Evolutionary conservation across 2,797 vertebrate genomes (phyloP).

Genomic region (Zenarchopterus dispar): DNA sequence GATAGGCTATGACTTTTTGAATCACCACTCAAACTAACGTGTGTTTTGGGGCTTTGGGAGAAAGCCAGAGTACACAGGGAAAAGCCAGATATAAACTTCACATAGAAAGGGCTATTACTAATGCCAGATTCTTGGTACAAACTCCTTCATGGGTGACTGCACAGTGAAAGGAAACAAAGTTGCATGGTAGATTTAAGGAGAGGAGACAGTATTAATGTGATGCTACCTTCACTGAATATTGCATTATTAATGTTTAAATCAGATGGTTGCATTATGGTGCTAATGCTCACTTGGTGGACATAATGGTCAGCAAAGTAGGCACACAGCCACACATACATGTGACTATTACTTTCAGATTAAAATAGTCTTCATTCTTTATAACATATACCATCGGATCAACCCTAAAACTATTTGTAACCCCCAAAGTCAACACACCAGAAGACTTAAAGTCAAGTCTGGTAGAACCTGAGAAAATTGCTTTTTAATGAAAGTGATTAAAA

Average conservation of each 20-base stretch:
- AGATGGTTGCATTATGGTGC: constrained; percentile 43
- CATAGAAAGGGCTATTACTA: no score
- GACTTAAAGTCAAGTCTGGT: not conserved
- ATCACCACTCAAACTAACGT: no score
- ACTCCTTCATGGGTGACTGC: constrained; percentile 57
- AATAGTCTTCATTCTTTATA: no score
- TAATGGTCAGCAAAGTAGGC: constrained; percentile 27
- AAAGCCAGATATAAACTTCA: not conserved
- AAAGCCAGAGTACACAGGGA: not conserved
- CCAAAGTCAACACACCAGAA: no score
- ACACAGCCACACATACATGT: not conserved
- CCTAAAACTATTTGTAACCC: no score
- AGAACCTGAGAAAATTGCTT: not conserved
- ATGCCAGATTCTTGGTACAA: constrained; percentile 5
- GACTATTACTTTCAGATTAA: not conserved
- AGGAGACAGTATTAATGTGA: constrained; percentile 52
- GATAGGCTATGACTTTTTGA: no score
- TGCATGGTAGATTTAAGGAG: constrained; percentile 45
- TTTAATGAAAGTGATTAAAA: not conserved
- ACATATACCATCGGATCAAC: no score
- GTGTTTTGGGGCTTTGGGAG: not conserved
- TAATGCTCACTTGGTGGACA: constrained; percentile 26
- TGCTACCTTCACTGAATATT: constrained; percentile 34
- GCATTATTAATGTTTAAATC: constrained; percentile 57
- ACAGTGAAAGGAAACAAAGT: constrained; percentile 15